Evolutionary conservation across 2,888 invertebrate genomes (phyloP).

Genomic region (Caenorhabditis sp.): DNA sequence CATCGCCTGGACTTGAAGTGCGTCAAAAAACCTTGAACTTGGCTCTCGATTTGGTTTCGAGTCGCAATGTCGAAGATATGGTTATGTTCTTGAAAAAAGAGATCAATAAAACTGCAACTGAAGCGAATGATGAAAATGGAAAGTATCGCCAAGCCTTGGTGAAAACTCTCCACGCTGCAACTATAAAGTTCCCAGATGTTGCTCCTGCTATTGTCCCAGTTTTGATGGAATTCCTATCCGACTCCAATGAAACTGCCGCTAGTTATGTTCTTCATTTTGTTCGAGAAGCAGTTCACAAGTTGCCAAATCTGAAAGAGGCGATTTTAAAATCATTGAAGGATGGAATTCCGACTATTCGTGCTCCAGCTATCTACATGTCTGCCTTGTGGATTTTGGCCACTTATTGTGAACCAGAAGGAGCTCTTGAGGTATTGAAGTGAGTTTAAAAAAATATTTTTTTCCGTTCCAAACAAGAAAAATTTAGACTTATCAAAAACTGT

Average conservation of each 20-base stretch:
- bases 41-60: conserved; percentile 88
- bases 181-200: conserved; percentile 84
- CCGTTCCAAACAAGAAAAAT: background rate
- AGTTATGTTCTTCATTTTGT: conserved; percentile 92
- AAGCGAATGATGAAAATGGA: conserved; percentile 87
- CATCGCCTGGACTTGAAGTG: conserved; percentile 75
- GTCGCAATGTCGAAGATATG: conserved; percentile 88
- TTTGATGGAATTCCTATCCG: conserved; percentile 84
- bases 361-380: conserved; percentile 89
- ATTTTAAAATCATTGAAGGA: conserved; percentile 84
- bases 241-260: conserved; percentile 82
- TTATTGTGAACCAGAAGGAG: conserved; percentile 82
- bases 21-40: conserved; percentile 83
- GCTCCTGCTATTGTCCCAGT: conserved; percentile 90
- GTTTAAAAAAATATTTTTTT: background rate
- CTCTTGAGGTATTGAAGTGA: conserved; percentile 53
- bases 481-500: conserved; percentile 60
- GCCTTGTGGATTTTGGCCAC: conserved; percentile 97
- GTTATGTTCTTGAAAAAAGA: conserved; percentile 71
- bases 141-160: conserved; percentile 91
- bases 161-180: conserved; percentile 82
- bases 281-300: conserved; percentile 92
- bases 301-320: conserved; percentile 79
- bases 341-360: conserved; percentile 85
- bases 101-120: conserved; percentile 66